A percentile compares a stretch with the other conserved stretches of the same genome.
phyloP scores from a whole-genome alignment of 2,797 vertebrate species.

The Notamacropus eugenii region DNA sequence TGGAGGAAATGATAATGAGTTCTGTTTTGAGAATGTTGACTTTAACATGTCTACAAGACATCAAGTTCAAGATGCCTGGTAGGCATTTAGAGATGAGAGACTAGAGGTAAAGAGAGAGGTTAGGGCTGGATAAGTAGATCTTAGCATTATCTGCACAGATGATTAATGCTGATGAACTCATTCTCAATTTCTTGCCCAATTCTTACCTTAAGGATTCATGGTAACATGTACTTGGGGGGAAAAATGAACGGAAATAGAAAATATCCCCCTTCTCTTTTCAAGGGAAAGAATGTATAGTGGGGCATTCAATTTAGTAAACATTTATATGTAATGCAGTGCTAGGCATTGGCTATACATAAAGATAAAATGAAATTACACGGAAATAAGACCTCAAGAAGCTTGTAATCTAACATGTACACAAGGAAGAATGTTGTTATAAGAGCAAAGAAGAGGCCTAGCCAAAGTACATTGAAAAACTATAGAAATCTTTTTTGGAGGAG shows the following conservation, averaged over 20 bases:
- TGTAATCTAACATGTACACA: background rate
- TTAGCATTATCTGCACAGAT: background rate
- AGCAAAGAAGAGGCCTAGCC: background rate
- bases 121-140: background rate
- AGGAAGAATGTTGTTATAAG: background rate
- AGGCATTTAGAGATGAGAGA: background rate
- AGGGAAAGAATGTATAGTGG: background rate
- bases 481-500: background rate
- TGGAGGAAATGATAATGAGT: background rate
- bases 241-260: background rate
- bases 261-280: background rate
- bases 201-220: background rate
- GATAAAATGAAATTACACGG: background rate
- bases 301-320: background rate
- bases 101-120: background rate
- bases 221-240: background rate
- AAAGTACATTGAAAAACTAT: background rate
- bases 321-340: background rate
- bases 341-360: background rate
- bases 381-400: background rate
- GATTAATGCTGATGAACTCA: slow-evolving; percentile 1
- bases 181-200: slow-evolving; percentile 21
- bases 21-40: background rate
- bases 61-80: background rate
- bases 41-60: background rate